Evolutionary conservation across 2,113 vertebrate species (phyloP).

Genomic region (Nematolebias whitei): DNA sequence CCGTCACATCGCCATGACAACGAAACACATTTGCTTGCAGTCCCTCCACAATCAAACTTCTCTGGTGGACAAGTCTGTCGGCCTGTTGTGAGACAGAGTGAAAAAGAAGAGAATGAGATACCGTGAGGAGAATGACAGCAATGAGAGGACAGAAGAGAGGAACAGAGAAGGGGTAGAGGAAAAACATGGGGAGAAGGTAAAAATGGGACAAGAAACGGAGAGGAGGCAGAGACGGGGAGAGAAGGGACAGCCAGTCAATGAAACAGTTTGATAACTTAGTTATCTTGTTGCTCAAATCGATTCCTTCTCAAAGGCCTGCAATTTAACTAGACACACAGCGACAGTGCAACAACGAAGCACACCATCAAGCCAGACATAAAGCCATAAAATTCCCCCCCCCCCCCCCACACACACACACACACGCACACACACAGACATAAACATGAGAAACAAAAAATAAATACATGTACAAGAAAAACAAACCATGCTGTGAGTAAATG

Average conservation of each 20-base stretch:
- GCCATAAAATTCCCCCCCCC: too few species aligned
- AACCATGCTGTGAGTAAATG: not conserved
- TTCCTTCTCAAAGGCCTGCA: conserved; percentile 59
- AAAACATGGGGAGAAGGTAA: not conserved
- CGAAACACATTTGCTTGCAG: conserved; percentile 90
- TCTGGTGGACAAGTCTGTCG: conserved; percentile 90
- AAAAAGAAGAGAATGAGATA: not conserved
- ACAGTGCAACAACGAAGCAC: conserved; percentile 47
- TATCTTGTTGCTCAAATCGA: conserved; percentile 69
- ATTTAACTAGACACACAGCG: conserved; percentile 62
- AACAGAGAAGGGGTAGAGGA: conserved; percentile 3
- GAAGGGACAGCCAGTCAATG: conserved; percentile 69
- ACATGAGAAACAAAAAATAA: not conserved
- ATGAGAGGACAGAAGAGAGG: conserved; percentile 10
- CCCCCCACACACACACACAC: too few species aligned
- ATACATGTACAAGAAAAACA: not conserved
- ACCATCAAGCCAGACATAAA: conserved; percentile 17
- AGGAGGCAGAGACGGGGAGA: conserved; percentile 47
- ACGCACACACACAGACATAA: not conserved
- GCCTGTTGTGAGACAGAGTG: conserved; percentile 72
- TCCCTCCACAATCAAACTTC: conserved; percentile 94
- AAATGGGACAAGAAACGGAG: conserved; percentile 27
- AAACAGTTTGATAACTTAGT: conserved; percentile 73
- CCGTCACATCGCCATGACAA: conserved; percentile 95
- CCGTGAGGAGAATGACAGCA: conserved; percentile 6